Conservation (phyloP, 2,888 invertebrate genomes). For the Rutpela maculata region DNA sequence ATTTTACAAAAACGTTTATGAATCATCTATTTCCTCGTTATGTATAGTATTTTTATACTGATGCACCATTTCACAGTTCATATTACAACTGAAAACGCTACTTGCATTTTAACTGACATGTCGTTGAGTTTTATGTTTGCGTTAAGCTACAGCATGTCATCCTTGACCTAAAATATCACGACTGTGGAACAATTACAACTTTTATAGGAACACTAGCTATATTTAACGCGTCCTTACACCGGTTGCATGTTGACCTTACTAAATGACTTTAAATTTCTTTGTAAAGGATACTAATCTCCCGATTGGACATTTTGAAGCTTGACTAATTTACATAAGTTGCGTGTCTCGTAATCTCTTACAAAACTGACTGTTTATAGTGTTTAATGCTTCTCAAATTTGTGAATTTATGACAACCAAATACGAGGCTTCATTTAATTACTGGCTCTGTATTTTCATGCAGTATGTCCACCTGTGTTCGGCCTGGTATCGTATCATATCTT, state of each 20-base stretch:
- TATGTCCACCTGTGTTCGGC: no score
- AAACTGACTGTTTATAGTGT: background rate
- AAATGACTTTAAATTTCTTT: slow-evolving; percentile 5
- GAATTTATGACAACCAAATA: background rate
- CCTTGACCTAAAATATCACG: background rate
- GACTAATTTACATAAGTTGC: background rate
- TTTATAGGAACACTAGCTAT: background rate
- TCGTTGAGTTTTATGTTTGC: background rate
- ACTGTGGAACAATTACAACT: background rate
- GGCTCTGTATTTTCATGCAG: no score
- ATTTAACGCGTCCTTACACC: background rate
- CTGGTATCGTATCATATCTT: no score
- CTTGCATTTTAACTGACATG: no score
- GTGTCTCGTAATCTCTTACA: background rate
- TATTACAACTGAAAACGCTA: no score
- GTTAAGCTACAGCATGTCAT: background rate
- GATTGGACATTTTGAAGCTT: background rate
- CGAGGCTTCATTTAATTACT: no score
- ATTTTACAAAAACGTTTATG: no score
- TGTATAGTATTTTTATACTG: no score
- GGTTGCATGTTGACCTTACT: background rate
- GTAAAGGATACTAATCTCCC: background rate
- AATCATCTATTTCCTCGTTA: no score
- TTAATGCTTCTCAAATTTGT: background rate
- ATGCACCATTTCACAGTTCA: no score